Base-by-base conservation (phyloP, 2,888 invertebrate genomes). In the Hemaris fuciformis region DNA sequence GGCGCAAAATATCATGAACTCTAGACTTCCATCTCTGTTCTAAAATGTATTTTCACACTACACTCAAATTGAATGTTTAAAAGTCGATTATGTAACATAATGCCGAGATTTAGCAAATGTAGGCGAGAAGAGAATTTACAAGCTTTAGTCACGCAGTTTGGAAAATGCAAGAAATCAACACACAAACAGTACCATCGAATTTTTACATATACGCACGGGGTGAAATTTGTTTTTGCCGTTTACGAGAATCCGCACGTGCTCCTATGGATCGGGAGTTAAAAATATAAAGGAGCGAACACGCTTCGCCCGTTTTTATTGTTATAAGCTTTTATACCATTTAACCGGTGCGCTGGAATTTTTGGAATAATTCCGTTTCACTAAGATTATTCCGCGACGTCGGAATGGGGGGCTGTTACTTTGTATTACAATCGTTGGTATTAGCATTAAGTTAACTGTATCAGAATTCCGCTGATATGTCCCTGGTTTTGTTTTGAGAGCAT, bases 241-340 rank as follows among this genome's bases (percentile, higher is more conserved):
- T 27, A 59, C 23, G 41, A 41, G 42, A 59, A 43, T 43, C 43
- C 43, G 43, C 23, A 53, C 53, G 31, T 53, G 53, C 53, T 31
- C 31, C 42, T 59, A 25, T 27, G 58, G 58, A 59, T 59, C 20
- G 27, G 20, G 27, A 27, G 27, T 59, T 59, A 25, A 57, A 61
- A 61, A 61, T 61, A 61, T 57, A 61, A 61, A 57, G 57, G 56
- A 46, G 57, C 22, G 31, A 38, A 61, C 57, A 61, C 61, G 61
- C 45, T 57, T 31, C 61, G 57, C 43, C 57, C 57, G 45, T 4
- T 38, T 61, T 57, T 56, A 56, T 56, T 61, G 57, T 61, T 34
- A 42, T 56, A 60, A 48, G 48, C 60, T 31, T 60, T 60, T 60
- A 60, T 60, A 23, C 48, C 48, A 53, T 53, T 53, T 31, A 53